A percentile compares a stretch with the other conserved stretches of the same genome.
These are phyloP conservation scores for Agriopis leucophaearia DNA, from an alignment of 2,888 invertebrate genomes.

Conservation along the genomic window DNA sequence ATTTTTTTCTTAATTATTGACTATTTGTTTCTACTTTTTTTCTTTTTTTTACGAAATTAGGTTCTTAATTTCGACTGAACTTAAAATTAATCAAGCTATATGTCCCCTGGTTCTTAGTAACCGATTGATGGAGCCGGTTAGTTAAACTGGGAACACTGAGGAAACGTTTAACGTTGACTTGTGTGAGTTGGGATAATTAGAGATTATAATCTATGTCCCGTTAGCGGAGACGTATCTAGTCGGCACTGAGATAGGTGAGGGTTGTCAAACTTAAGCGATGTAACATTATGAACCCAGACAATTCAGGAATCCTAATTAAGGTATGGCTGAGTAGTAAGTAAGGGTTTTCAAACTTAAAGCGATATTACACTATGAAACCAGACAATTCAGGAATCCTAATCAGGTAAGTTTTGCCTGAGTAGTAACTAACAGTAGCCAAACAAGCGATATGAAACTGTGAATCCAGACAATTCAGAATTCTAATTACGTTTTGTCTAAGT, in stretches of 20 bases:
- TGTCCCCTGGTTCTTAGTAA: slow-evolving; percentile 29
- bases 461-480: too few species aligned
- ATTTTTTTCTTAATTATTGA: too few species aligned
- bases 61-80: neutral
- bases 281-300: neutral
- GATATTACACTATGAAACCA: neutral
- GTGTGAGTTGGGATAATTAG: slow-evolving; percentile 71
- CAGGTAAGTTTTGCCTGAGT: too few species aligned
- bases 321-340: neutral
- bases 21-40: too few species aligned
- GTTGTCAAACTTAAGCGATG: slow-evolving; percentile 17
- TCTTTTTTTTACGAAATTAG: too few species aligned
- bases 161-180: slow-evolving; percentile 55
- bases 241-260: slow-evolving; percentile 29
- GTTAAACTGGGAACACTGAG: slow-evolving; percentile 54
- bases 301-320: too few species aligned
- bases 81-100: slow-evolving; percentile 19
- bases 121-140: slow-evolving; percentile 58
- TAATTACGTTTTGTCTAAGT: too few species aligned
- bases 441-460: neutral
- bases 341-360: slow-evolving; percentile 22
- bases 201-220: slow-evolving; percentile 75
- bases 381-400: too few species aligned
- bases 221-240: slow-evolving; percentile 64
- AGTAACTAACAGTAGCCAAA: slow-evolving; percentile 24